phyloP scores from a whole-genome alignment of 2,797 vertebrate species.

The Apogon talboti region DNA sequence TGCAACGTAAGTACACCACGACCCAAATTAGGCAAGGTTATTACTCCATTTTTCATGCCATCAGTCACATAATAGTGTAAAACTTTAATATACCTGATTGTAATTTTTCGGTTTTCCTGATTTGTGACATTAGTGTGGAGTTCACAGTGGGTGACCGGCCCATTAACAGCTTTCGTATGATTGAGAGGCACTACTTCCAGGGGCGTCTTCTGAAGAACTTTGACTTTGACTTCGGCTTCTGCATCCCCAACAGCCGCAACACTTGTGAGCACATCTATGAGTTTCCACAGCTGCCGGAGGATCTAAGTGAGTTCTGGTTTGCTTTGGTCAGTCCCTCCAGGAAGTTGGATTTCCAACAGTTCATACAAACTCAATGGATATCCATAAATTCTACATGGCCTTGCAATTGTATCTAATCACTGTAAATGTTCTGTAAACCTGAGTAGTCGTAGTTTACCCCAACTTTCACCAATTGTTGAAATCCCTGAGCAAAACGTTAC shows the following conservation, averaged over 20 bases:
- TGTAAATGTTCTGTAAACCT: too few relatives aligned
- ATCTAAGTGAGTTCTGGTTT: constrained; percentile 89
- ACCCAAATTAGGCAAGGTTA: background rate
- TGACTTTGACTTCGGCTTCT: constrained; percentile 99
- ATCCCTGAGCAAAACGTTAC: too few relatives aligned
- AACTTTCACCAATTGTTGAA: too few relatives aligned
- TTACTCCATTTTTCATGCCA: background rate
- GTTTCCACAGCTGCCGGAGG: constrained; percentile 96
- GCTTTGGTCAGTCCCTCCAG: constrained; percentile 1
- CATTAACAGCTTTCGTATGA: constrained; percentile 97
- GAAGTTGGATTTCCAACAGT: too few relatives aligned
- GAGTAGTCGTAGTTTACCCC: too few relatives aligned
- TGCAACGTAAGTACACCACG: constrained; percentile 88
- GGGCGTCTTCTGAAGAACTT: constrained; percentile 97
- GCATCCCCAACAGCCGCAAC: constrained; percentile 98
- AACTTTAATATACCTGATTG: too few relatives aligned
- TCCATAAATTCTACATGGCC: too few relatives aligned
- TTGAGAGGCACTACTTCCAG: constrained; percentile 97
- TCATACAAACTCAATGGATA: too few relatives aligned
- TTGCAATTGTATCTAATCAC: too few relatives aligned
- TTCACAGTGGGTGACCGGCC: constrained; percentile 96
- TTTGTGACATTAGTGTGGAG: constrained; percentile 88
- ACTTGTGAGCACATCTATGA: constrained; percentile 99
- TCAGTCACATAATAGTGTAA: background rate
- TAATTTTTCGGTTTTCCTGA: background rate